These are phyloP conservation scores for Pantherophis vulpinus DNA, from an alignment of 2,797 vertebrate genomes.

Conservation along the genomic window DNA sequence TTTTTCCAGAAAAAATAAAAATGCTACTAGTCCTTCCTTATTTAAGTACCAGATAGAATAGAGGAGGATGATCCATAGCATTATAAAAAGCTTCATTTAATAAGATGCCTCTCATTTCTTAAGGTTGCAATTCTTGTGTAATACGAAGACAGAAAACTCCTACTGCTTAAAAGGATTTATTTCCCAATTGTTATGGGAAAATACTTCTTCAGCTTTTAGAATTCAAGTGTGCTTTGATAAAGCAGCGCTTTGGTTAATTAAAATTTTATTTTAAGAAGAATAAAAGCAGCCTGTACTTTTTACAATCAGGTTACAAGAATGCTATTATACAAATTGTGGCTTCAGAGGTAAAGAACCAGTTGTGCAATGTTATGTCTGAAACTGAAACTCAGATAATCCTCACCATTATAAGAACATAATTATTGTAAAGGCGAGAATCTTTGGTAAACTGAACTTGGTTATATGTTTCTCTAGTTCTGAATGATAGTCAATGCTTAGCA, in stretches of 20 bases:
- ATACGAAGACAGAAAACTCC: not conserved
- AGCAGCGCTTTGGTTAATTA: slow-evolving; percentile 8
- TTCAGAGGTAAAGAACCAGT: not conserved
- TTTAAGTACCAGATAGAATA: not conserved
- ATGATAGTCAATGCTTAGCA: not conserved
- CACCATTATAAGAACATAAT: not conserved
- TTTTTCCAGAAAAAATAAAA: not conserved
- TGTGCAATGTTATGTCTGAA: not conserved
- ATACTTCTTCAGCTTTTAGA: not conserved
- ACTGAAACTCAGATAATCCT: slow-evolving; percentile 1
- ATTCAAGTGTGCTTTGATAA: not conserved
- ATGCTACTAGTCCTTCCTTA: not conserved
- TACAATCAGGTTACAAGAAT: not conserved
- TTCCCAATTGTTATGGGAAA: not conserved
- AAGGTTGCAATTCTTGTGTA: not conserved
- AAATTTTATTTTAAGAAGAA: not conserved
- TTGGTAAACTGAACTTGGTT: not conserved
- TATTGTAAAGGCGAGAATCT: not conserved
- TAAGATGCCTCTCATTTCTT: not conserved
- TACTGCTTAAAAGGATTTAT: slow-evolving; percentile 1
- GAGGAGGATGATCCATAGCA: not conserved
- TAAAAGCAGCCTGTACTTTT: too few species aligned
- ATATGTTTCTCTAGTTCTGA: not conserved
- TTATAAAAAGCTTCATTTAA: not conserved
- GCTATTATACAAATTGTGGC: not conserved